Conservation (phyloP, 2,888 invertebrate species). For the Hypomecis punctinalis region DNA sequence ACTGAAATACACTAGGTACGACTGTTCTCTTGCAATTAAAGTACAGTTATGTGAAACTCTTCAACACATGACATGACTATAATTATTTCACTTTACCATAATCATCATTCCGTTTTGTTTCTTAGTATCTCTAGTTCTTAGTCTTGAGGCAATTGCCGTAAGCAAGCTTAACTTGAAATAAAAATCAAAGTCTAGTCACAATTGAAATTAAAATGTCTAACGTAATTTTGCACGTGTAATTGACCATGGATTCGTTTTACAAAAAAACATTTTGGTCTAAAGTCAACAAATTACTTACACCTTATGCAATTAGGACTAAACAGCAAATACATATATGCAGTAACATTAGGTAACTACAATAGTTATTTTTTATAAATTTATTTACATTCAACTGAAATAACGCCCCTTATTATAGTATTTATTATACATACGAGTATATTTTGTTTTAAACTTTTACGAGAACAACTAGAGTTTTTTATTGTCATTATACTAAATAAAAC, state of each 20-base stretch:
- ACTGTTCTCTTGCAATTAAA: too few relatives aligned
- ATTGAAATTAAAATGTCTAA: too few relatives aligned
- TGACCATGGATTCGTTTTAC: not conserved
- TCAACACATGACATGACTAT: too few relatives aligned
- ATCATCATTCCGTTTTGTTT: too few relatives aligned
- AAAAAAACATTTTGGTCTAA: not conserved
- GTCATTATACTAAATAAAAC: conserved; percentile 36
- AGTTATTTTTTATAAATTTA: conserved; percentile 8
- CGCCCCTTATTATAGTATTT: not conserved
- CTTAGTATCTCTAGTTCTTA: too few relatives aligned
- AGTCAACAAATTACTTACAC: not conserved
- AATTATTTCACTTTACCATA: too few relatives aligned
- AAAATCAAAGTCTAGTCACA: too few relatives aligned
- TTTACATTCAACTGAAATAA: conserved; percentile 1
- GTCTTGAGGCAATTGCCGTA: too few relatives aligned
- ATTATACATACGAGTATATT: conserved; percentile 12
- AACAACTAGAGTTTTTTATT: conserved; percentile 32
- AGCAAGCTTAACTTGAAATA: too few relatives aligned
- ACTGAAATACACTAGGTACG: too few relatives aligned
- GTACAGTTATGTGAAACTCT: too few relatives aligned
- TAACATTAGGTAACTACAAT: conserved; percentile 3
- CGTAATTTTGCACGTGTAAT: conserved; percentile 5
- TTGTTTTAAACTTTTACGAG: conserved; percentile 19
- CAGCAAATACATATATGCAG: not conserved
- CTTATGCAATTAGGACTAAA: not conserved